These are phyloP conservation scores for Beroe ovata DNA, from an alignment of 37 sponge, comb jelly and placozoan genomes.

Conservation along the genomic window DNA sequence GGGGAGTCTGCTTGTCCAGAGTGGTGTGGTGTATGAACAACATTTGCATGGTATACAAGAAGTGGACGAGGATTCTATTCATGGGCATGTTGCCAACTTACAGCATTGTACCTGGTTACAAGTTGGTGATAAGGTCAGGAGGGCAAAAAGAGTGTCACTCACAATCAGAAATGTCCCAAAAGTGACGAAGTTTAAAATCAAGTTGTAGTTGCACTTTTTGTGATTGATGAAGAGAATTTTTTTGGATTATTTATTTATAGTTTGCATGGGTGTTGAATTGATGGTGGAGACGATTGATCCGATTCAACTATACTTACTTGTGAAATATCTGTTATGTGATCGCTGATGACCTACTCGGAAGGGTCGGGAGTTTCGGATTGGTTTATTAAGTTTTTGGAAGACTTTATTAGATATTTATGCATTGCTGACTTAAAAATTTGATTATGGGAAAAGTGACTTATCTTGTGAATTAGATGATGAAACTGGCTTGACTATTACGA, in stretches of 20 bases:
- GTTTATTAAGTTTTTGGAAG: too few species aligned
- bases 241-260: neutral
- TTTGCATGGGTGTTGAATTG: neutral
- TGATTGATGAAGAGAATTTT: neutral
- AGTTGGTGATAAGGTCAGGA: conserved; percentile 69
- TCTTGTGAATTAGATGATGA: too few species aligned
- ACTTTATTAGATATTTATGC: too few species aligned
- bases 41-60: conserved; percentile 84
- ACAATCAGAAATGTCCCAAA: conserved; percentile 96
- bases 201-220: neutral
- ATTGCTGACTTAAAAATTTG: too few species aligned
- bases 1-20: conserved; percentile 82
- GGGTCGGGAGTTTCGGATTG: too few species aligned
- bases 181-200: conserved; percentile 72
- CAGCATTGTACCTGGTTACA: neutral
- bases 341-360: too few species aligned
- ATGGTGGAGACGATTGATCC: too few species aligned
- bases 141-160: conserved; percentile 90
- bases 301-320: too few species aligned
- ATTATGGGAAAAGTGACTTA: too few species aligned
- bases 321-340: too few species aligned
- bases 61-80: conserved; percentile 69
- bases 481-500: too few species aligned
- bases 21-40: conserved; percentile 81
- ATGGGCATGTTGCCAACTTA: conserved; percentile 70